phyloP scores from a whole-genome alignment of 2,113 vertebrate species.

The Saguinus midas region DNA sequence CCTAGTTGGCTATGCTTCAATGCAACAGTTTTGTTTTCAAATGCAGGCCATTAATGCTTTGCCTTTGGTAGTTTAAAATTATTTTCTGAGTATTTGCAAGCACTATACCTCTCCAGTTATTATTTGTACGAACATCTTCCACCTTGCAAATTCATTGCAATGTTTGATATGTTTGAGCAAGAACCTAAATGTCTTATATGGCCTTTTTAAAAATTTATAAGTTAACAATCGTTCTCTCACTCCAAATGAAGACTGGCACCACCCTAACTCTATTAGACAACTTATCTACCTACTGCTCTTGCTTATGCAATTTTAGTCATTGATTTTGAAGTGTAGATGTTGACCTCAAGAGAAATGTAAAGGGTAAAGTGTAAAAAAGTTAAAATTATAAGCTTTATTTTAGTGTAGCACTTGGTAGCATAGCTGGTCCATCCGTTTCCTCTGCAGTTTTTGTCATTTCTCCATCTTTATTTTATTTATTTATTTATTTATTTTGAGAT shows the following conservation, averaged over 20 bases:
- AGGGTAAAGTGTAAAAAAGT: neutral
- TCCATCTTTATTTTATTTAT: neutral
- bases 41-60: conserved; percentile 57
- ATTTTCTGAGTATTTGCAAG: conserved; percentile 44
- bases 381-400: neutral
- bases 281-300: neutral
- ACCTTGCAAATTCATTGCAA: neutral
- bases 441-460: conserved; percentile 11
- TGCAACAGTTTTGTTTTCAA: conserved; percentile 75
- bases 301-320: neutral
- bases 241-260: neutral
- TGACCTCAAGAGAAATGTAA: conserved; percentile 34
- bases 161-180: conserved; percentile 21
- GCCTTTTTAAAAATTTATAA: neutral
- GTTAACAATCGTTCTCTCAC: conserved; percentile 35
- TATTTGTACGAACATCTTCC: conserved; percentile 17
- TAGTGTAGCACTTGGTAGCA: neutral
- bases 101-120: conserved; percentile 2
- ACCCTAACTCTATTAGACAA: neutral
- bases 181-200: neutral
- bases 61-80: conserved; percentile 60
- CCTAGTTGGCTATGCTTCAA: conserved; percentile 59
- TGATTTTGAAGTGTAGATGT: conserved; percentile 27
- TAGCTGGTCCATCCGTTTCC: neutral
- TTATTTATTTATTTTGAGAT: too few relatives aligned